These are phyloP conservation scores for Vanessa tameamea DNA, from an alignment of 1,140 invertebrate species.

Conservation along the genomic window DNA sequence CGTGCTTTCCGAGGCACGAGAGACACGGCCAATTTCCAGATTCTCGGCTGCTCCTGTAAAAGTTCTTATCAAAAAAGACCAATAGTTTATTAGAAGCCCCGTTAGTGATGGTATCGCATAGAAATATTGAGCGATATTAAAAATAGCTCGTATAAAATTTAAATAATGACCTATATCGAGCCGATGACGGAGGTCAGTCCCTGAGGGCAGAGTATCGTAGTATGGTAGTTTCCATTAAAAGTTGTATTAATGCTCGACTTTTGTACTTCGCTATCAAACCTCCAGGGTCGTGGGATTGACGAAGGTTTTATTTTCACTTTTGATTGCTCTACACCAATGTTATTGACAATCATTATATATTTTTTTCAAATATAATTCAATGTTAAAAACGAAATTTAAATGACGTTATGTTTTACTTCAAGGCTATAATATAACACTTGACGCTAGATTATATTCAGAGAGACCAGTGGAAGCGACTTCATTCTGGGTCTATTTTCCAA, in stretches of 20 bases:
- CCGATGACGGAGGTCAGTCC: constrained; percentile 40
- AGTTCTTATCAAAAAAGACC: too few relatives aligned
- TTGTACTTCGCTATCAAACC: constrained; percentile 23
- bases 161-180: constrained; percentile 39
- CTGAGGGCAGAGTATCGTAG: constrained; percentile 11
- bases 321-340: constrained; percentile 1
- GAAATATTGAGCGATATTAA: constrained; percentile 19
- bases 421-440: too few relatives aligned
- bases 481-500: too few relatives aligned
- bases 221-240: constrained; percentile 45
- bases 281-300: background rate
- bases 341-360: background rate
- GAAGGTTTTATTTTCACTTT: constrained; percentile 12
- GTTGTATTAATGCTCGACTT: constrained; percentile 42
- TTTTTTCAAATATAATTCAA: too few relatives aligned
- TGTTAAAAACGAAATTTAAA: too few relatives aligned
- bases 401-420: too few relatives aligned
- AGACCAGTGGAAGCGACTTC: too few relatives aligned
- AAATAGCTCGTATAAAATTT: constrained; percentile 33
- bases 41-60: too few relatives aligned
- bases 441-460: too few relatives aligned
- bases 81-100: background rate
- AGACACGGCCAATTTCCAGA: too few relatives aligned
- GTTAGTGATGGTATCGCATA: background rate
- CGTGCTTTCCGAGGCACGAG: too few relatives aligned